phyloP scores from a whole-genome alignment of 2,888 invertebrate species.

The Bimastos eiseni region DNA sequence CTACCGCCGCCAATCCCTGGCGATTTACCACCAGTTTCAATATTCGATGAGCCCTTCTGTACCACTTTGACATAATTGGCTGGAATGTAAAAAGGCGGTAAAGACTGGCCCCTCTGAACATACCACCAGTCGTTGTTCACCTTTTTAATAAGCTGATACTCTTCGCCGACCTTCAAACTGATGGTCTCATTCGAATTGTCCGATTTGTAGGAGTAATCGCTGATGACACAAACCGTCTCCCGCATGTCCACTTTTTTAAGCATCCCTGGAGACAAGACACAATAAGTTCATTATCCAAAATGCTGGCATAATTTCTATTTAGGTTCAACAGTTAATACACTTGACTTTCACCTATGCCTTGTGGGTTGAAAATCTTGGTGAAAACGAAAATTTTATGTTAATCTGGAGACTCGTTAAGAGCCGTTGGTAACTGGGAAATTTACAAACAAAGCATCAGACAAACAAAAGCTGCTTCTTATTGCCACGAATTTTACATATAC shows the following conservation, averaged over 20 bases:
- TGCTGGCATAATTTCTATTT: neutral
- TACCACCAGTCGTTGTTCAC: constrained; percentile 27
- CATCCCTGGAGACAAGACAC: neutral
- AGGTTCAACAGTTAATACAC: neutral
- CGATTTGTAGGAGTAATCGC: constrained; percentile 26
- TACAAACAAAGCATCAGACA: too few species aligned
- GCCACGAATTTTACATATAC: too few species aligned
- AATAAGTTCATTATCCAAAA: neutral
- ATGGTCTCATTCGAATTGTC: neutral
- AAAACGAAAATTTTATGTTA: neutral
- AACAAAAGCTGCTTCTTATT: too few species aligned
- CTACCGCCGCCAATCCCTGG: neutral
- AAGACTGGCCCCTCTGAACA: neutral
- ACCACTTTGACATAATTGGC: constrained; percentile 19
- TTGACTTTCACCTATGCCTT: neutral
- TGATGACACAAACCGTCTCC: constrained; percentile 1
- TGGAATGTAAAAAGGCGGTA: constrained; percentile 18
- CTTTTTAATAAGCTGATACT: constrained; percentile 23
- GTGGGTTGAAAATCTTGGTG: neutral
- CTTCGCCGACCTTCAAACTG: constrained; percentile 23
- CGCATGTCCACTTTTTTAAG: neutral
- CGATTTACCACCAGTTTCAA: neutral
- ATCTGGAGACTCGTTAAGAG: neutral
- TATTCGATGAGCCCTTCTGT: neutral
- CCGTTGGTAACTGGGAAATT: too few species aligned